Percentiles rank a stretch among this genome's conserved stretches.
These are phyloP conservation scores for Gerris lacustris DNA, from an alignment of 2,888 invertebrate species.

Conservation along the genomic window DNA sequence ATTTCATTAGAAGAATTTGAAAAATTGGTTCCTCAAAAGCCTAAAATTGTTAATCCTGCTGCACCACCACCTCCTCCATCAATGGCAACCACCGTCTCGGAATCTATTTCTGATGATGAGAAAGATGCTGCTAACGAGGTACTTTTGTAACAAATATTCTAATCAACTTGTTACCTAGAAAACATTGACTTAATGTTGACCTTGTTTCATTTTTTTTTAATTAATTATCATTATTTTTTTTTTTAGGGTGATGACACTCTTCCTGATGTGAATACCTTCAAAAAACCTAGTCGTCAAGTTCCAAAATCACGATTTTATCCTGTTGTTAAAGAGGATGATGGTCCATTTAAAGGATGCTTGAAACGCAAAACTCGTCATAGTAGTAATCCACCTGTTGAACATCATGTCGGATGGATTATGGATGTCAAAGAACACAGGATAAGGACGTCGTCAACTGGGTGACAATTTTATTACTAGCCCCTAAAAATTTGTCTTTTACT, in stretches of 20 bases:
- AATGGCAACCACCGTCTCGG: conserved; percentile 31
- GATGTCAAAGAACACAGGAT: conserved; percentile 74
- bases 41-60: conserved; percentile 54
- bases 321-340: conserved; percentile 66
- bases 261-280: conserved; percentile 8
- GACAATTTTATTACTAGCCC: conserved; percentile 28
- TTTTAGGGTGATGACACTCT: conserved; percentile 11
- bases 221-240: neutral
- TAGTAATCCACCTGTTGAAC: conserved; percentile 84
- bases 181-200: no score
- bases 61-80: conserved; percentile 72
- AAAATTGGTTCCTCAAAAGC: conserved; percentile 54
- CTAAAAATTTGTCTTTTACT: conserved; percentile 2
- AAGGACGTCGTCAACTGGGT: conserved; percentile 66
- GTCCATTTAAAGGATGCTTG: conserved; percentile 22
- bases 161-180: neutral
- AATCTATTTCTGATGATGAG: conserved; percentile 14
- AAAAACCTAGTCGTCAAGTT: neutral
- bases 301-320: conserved; percentile 70
- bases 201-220: no score
- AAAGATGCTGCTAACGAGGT: neutral
- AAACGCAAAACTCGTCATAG: conserved; percentile 87
- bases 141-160: neutral
- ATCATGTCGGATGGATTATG: conserved; percentile 96
- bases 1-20: conserved; percentile 82